Conservation (phyloP, 2,888 invertebrate species). For the Drosophila incognita region DNA sequence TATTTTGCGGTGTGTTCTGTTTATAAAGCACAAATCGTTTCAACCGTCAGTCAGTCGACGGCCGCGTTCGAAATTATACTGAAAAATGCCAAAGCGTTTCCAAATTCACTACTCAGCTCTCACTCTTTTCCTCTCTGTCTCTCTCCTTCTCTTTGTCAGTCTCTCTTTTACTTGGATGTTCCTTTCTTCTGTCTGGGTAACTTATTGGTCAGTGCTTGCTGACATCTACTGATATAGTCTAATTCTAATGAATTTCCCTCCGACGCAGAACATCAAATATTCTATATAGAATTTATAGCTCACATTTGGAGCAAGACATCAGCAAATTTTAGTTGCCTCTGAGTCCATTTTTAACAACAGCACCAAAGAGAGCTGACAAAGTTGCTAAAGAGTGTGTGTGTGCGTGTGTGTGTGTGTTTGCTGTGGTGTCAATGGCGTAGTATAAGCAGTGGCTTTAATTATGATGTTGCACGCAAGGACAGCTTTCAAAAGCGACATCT, state of each 20-base stretch:
- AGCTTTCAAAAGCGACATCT: constrained; percentile 19
- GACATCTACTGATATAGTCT: constrained; percentile 64
- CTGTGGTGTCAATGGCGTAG: too few species aligned
- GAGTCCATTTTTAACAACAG: constrained; percentile 45
- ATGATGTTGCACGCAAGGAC: constrained; percentile 41
- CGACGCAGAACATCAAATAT: constrained; percentile 28
- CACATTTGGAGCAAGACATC: constrained; percentile 36
- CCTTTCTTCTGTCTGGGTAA: constrained; percentile 23
- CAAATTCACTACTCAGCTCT: constrained; percentile 71
- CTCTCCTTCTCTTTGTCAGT: constrained; percentile 30
- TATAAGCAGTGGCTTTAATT: constrained; percentile 22
- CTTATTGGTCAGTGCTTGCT: constrained; percentile 42
- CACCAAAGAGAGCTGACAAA: constrained; percentile 53
- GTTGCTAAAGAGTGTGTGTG: constrained; percentile 39
- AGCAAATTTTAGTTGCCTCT: constrained; percentile 36
- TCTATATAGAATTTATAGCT: constrained; percentile 45
- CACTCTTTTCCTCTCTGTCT: constrained; percentile 24
- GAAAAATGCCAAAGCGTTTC: constrained; percentile 71
- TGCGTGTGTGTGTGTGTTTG: not conserved
- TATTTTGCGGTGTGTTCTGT: too few species aligned
- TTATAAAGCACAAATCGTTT: not conserved
- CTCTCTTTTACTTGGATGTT: constrained; percentile 29
- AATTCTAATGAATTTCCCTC: constrained; percentile 72
- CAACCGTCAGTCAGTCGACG: constrained; percentile 60
- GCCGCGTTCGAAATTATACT: constrained; percentile 74